Evolutionary conservation across 2,113 vertebrate genomes (phyloP), one percentile per base, ranked within the genome.

Genomic region (Uria aalge): DNA sequence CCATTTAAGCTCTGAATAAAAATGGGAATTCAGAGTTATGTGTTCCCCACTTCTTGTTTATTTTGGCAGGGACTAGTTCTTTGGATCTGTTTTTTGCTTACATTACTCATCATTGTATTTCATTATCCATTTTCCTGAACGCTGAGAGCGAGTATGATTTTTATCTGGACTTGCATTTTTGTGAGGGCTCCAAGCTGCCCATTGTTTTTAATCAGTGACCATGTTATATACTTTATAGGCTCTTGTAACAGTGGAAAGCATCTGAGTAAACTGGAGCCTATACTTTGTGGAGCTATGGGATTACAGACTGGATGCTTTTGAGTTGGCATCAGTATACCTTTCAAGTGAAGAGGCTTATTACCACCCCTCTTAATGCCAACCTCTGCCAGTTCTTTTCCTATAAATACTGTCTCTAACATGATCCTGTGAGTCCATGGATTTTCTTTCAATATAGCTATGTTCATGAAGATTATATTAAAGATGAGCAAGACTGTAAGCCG

Each of bases 111-210:
- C 66, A 74, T 84, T 92, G 79, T 95, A 73, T 96, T 96, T 96
- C 76, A 85, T 95, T 85, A 69, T 73, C 72, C 73, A 69, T 96
- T 96, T 95, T 96, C 88, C 77, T 92, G 87, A 92, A 67, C 64
- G 27, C 85, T 38, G 34, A 85, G 92, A 57, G 30, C 48, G 75
- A 90, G 78, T 76, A 7, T 59, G 87, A 94, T 96, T 96, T 95
- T 96, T 91, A 96, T 94, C 80, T 92, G 52, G 48, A 26, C 47
- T 85, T 91, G 32, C 63, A 71, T 96, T 96, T 94, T 94, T 94
- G 67, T 72, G 71, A 78, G 10, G 55, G 17, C 75, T 96, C 85
- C 85, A 86, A 66, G 73, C 47, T 88, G 82, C 55, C 92, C 19
- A 6, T 96, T 92, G 59, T 96, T 96, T 88, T 91, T 83, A 92